These are phyloP conservation scores for Acrossocheilus wenchowensis DNA, from an alignment of 2,797 vertebrate genomes.

Conservation along the genomic window DNA sequence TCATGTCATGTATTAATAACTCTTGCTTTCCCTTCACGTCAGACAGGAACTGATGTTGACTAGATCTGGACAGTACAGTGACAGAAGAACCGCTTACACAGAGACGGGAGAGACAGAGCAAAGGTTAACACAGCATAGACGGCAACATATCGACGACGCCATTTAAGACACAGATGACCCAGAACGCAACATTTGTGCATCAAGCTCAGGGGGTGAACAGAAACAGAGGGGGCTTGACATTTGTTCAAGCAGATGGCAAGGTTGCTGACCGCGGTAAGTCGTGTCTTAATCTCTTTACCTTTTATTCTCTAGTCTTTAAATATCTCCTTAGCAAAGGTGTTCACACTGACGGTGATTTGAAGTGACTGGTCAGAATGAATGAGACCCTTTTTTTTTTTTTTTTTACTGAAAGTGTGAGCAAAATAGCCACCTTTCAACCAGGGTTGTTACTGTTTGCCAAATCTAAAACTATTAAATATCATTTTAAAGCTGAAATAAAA, in stretches of 20 bases:
- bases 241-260: not conserved
- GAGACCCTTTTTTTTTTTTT: not conserved
- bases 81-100: not conserved
- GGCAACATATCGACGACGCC: slow-evolving; percentile 4
- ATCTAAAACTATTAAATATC: not conserved
- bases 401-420: not conserved
- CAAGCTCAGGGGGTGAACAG: not conserved
- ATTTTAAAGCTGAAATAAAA: not conserved
- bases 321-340: not conserved
- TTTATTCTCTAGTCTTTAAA: not conserved
- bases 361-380: not conserved
- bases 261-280: not conserved
- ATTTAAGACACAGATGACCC: slow-evolving; percentile 30
- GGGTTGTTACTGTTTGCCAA: not conserved
- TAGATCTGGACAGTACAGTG: slow-evolving; percentile 20
- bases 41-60: slow-evolving; percentile 1
- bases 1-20: slow-evolving; percentile 11
- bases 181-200: slow-evolving; percentile 33
- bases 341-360: not conserved
- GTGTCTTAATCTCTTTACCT: not conserved
- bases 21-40: not conserved
- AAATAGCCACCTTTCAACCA: not conserved
- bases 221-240: slow-evolving; percentile 24
- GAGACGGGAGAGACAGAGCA: not conserved
- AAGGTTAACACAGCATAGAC: slow-evolving; percentile 27